Conservation (phyloP, 2,888 invertebrate genomes). For the Thymelicus lineola region DNA sequence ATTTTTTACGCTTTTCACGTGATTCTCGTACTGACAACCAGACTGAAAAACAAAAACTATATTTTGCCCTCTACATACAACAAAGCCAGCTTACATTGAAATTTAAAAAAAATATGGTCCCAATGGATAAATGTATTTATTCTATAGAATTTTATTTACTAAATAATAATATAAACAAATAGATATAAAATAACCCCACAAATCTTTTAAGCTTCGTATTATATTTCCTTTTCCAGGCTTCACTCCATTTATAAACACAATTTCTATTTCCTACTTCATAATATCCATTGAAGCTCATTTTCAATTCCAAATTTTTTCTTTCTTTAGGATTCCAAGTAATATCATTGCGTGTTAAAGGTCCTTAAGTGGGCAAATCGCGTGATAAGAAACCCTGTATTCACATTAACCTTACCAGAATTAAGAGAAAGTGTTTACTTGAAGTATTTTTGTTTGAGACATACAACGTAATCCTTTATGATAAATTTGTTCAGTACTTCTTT, state of each 20-base stretch:
- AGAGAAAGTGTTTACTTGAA: not conserved
- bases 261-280: not conserved
- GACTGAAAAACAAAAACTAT: no score
- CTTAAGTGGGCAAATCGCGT: constrained; percentile 8
- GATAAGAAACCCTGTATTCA: not conserved
- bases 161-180: no score
- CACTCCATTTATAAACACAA: not conserved
- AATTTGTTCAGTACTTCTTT: no score
- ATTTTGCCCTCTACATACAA: no score
- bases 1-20: no score
- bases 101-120: no score
- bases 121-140: no score
- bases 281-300: not conserved
- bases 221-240: not conserved
- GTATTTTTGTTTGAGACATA: not conserved
- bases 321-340: constrained; percentile 4
- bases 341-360: not conserved
- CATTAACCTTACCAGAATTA: not conserved
- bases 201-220: not conserved
- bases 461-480: not conserved
- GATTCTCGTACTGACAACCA: no score
- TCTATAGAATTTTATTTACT: no score
- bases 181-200: no score
- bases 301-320: not conserved
- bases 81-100: no score